phyloP scores from a whole-genome alignment of 2,797 vertebrate species.

The Thunnus albacares region DNA sequence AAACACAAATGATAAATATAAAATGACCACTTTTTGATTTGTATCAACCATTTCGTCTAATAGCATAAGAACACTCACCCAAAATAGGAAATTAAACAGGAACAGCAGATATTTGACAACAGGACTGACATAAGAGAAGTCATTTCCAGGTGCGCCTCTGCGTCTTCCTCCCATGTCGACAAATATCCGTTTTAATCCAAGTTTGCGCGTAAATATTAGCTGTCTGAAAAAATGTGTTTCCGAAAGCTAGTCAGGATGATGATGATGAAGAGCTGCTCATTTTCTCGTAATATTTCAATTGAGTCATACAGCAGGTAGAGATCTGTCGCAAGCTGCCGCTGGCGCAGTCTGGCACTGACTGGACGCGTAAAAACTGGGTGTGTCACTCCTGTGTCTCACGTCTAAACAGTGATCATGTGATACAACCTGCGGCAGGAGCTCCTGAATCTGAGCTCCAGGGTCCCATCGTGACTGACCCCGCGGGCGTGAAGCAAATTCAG shows the following conservation, averaged over 20 bases:
- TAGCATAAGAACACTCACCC: conserved; percentile 86
- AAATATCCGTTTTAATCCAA: neutral
- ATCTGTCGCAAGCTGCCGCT: neutral
- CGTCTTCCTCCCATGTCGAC: conserved; percentile 70
- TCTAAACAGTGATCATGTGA: conserved; percentile 20
- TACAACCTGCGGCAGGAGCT: neutral
- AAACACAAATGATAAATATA: conserved; percentile 17
- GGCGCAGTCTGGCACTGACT: neutral
- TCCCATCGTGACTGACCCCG: neutral
- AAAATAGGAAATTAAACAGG: conserved; percentile 92
- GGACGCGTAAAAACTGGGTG: conserved; percentile 45
- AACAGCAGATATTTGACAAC: conserved; percentile 93
- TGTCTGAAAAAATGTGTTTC: neutral
- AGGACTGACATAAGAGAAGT: conserved; percentile 89
- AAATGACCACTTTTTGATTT: neutral
- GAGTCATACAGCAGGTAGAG: neutral
- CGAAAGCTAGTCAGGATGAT: too few species aligned
- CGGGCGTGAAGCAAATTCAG: neutral
- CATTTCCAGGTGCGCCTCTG: conserved; percentile 66
- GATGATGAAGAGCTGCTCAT: neutral
- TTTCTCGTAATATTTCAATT: neutral
- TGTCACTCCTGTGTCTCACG: conserved; percentile 13
- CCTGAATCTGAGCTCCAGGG: neutral
- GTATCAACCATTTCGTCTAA: too few species aligned
- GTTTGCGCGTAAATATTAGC: neutral